Evolutionary conservation across 2,797 vertebrate species (phyloP), one percentile per base, ranked within the genome.

Genomic region (Sylvia borin): DNA sequence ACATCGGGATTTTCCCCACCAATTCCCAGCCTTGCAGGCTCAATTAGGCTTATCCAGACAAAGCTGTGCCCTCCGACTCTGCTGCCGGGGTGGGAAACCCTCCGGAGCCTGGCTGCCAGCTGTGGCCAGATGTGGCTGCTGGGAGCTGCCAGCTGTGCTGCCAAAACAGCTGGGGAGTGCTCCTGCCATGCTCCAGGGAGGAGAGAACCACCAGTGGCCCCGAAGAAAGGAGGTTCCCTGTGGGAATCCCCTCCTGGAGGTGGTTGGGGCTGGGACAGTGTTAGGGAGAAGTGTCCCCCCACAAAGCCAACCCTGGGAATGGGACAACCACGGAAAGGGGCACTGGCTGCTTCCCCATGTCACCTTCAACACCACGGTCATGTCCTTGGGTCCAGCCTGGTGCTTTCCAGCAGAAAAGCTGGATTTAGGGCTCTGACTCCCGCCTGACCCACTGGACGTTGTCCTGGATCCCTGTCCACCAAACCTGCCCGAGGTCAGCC

Each of bases 251-350:
- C 75, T 40, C 20, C n/a, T 11, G 38, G 67, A 32, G 74, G 38
- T 1, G 5, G 5, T 1, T 36, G 14, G 40, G 34, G 45, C 26
- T 16, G 17, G 50, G 27, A 9, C 3, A 7, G 36, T 0, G 0
- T 19, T 10, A 5, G 48, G 14, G 27, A 45, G 36, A 32, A 7
- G 9, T 4, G 22, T 77, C 9, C 24, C 32, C 61, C 8, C 40
- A 16, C 0, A 1, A 18, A 57, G 38, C 16, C 43, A 14, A 60
- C 34, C 10, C 15, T 2, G 2, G 43, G 34, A 38, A 2, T 1
- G 5, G 34, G 54, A 9, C 40, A 29, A 2, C 18, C 22, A 40
- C 4, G 0, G 42, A 43, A 34, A 48, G 5, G 25, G 20, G 67
- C 72, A 34, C 36, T 4, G 9, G 22, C 32, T 20, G 6, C 71